A percentile compares a stretch with the other conserved stretches of the same genome.
These are phyloP conservation scores for Drosophila truncata DNA, from an alignment of 1,140 invertebrate species.

Conservation along the genomic window DNA sequence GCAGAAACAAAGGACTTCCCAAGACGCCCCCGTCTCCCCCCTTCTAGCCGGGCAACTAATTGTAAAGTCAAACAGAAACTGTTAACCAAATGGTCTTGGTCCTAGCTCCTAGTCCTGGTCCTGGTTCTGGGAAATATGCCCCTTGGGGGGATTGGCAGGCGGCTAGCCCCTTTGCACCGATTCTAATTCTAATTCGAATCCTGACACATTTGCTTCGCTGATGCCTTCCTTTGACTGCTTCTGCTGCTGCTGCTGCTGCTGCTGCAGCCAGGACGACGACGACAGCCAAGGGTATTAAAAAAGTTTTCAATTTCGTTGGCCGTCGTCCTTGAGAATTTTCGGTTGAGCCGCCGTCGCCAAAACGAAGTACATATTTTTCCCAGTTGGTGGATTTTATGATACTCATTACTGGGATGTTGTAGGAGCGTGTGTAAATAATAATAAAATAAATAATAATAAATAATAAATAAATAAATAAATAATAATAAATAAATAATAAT, in stretches of 20 bases:
- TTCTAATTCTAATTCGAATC: constrained; percentile 55
- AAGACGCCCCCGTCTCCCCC: neutral
- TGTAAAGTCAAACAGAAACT: constrained; percentile 50
- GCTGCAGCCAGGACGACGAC: constrained; percentile 17
- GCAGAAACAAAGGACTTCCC: constrained; percentile 29
- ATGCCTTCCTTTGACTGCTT: constrained; percentile 31
- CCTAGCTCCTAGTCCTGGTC: neutral
- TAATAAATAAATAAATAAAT: no score
- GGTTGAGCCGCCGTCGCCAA: constrained; percentile 7
- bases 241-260: constrained; percentile 9
- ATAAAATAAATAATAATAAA: no score
- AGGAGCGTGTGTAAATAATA: neutral
- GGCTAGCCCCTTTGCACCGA: constrained; percentile 15
- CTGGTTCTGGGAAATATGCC: constrained; percentile 4
- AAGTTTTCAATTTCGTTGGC: constrained; percentile 52
- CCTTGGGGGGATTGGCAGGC: neutral
- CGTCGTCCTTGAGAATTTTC: constrained; percentile 27
- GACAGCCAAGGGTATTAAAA: constrained; percentile 55
- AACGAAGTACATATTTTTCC: constrained; percentile 28
- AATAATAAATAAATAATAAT: no score
- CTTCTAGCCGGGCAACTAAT: constrained; percentile 33
- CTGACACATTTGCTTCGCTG: constrained; percentile 51
- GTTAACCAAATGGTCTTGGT: constrained; percentile 35
- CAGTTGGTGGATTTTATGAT: constrained; percentile 11
- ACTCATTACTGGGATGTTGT: neutral